These are phyloP conservation scores for Lepisosteus osseus DNA, from an alignment of 2,113 vertebrate species.

Conservation along the genomic window DNA sequence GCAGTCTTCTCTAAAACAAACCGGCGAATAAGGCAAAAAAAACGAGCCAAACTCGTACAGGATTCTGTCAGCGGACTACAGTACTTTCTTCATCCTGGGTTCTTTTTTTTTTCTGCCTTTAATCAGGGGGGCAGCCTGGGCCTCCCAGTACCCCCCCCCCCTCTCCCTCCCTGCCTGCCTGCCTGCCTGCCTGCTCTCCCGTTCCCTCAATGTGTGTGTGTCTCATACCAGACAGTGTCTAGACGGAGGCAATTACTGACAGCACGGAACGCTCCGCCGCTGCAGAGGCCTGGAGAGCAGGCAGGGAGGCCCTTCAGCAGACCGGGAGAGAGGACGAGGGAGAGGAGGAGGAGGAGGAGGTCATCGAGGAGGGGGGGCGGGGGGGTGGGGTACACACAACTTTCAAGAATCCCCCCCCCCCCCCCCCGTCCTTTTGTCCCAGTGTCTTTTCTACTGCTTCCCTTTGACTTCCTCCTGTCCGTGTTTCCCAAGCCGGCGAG, in stretches of 20 bases:
- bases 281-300: constrained; percentile 68
- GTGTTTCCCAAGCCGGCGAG: no score
- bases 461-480: no score
- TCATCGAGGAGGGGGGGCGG: no score
- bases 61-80: constrained; percentile 6
- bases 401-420: no score
- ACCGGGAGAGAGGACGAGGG: constrained; percentile 46
- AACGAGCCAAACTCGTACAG: constrained; percentile 5
- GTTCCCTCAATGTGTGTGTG: constrained; percentile 47
- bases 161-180: constrained; percentile 19
- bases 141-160: not conserved
- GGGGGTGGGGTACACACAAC: no score
- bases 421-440: no score
- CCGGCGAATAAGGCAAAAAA: not conserved
- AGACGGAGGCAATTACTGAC: constrained; percentile 91
- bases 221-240: constrained; percentile 90
- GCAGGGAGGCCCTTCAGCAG: constrained; percentile 79
- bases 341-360: constrained; percentile 22
- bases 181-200: not conserved
- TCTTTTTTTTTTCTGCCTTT: constrained; percentile 15
- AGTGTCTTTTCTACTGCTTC: no score
- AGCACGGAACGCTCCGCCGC: constrained; percentile 84
- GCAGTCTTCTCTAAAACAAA: not conserved
- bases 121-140: constrained; percentile 9
- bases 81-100: constrained; percentile 13